Base-by-base conservation (phyloP, 2,888 invertebrate species). In the Cancer borealis region DNA sequence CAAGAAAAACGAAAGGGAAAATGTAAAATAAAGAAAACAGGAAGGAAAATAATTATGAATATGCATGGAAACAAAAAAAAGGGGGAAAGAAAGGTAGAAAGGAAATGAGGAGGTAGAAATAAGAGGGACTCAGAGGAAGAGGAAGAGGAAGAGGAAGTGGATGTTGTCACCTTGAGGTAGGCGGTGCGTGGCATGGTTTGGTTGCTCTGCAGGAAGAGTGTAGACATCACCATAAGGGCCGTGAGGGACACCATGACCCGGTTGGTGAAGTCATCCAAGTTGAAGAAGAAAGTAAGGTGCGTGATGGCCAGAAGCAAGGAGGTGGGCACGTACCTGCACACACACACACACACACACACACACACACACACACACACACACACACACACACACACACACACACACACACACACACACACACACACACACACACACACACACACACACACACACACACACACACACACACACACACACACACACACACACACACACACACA, bases 231-330 rank as follows among this genome's bases (percentile, higher is more conserved):
- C 92, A 93, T 87, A 3, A 93, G 95, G 17, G 95, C 95, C 46
- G 95, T 95, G 84, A 95, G 93, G 30, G 95, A 95, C 30, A 95
- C 88, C 95, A 95, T 95, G 91, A 93, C 91, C 21, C 95, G 84
- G 92, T 95, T 88, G 46, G 91, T 95, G 91, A 95, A 95, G 87
- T 95, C 95, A 12, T 87, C 91, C 45, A 93, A 45, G 39, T 30
- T 6, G 91, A 93, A 93, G 92, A 54, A 93, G 91, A 91, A 93
- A 5, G 93, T 92, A 39, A 93, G 91, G 88, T 93, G 93, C 10
- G 93, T 91, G 91, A 93, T 93, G 84, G 79, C 47, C 46, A 94
- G 73, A 1, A 93, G 87, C n/a, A 95, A 47, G n/a, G 88, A 91
- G 47, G 95, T 93, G 45, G 95, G 95, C 17, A 95, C 79, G 89